These are phyloP conservation scores for Scomber colias DNA, from an alignment of 2,113 vertebrate genomes.

Conservation along the genomic window DNA sequence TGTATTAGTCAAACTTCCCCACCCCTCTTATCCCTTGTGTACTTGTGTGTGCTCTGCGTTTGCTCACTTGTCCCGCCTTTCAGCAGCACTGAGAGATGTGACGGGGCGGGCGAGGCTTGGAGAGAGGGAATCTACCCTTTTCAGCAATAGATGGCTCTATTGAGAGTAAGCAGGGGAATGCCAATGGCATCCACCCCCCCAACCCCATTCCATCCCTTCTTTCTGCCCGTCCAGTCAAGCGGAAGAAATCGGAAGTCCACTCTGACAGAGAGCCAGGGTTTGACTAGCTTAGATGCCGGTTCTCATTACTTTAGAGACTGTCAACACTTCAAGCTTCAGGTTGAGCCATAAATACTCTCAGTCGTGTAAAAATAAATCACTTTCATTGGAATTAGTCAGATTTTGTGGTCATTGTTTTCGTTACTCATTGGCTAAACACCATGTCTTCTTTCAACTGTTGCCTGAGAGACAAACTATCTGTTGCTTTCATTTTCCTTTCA, in stretches of 20 bases:
- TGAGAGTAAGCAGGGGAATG: conserved; percentile 56
- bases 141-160: conserved; percentile 58
- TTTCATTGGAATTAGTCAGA: conserved; percentile 12
- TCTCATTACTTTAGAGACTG: conserved; percentile 33
- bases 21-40: conserved; percentile 22
- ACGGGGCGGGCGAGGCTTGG: conserved; percentile 41
- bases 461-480: conserved; percentile 27
- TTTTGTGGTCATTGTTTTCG: conserved; percentile 29
- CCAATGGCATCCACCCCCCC: conserved; percentile 24
- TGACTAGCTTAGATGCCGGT: conserved; percentile 10
- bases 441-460: conserved; percentile 34
- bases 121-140: conserved; percentile 60
- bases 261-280: conserved; percentile 19
- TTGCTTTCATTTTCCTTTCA: conserved; percentile 40
- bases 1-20: conserved; percentile 61
- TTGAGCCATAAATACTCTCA: conserved; percentile 14
- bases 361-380: conserved; percentile 17
- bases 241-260: conserved; percentile 69
- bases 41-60: conserved; percentile 36
- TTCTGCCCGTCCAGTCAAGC: conserved; percentile 61
- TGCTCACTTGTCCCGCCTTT: conserved; percentile 56
- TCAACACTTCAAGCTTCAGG: conserved; percentile 41
- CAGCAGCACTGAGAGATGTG: conserved; percentile 65
- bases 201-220: conserved; percentile 31
- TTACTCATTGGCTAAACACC: conserved; percentile 25